A percentile compares a stretch with the other conserved stretches of the same genome.
Conservation (phyloP, 1,140 invertebrate species). For the Drosophila orosa region DNA sequence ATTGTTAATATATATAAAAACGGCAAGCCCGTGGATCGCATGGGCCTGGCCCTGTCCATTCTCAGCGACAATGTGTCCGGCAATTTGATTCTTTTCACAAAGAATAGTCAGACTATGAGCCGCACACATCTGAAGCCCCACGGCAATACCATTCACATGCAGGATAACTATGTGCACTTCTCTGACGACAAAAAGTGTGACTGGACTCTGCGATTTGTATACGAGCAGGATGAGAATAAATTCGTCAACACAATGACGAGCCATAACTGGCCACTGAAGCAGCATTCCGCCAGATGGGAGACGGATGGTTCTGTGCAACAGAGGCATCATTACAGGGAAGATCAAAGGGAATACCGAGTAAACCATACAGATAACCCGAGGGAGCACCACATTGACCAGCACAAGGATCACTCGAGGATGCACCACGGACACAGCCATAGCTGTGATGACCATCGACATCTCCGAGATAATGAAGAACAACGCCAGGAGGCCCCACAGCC, state of each 20-base stretch:
- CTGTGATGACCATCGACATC: neutral
- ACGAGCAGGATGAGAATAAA: slow-evolving; percentile 35
- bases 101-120: slow-evolving; percentile 20
- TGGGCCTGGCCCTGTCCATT: slow-evolving; percentile 66
- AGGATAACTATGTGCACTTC: slow-evolving; percentile 67
- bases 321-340: too few relatives aligned
- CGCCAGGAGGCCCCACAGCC: neutral
- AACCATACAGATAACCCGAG: too few relatives aligned
- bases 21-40: slow-evolving; percentile 38
- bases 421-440: neutral
- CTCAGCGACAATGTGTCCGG: slow-evolving; percentile 4
- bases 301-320: neutral
- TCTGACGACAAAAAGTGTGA: slow-evolving; percentile 56
- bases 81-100: slow-evolving; percentile 70
- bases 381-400: neutral
- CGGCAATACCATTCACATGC: slow-evolving; percentile 15
- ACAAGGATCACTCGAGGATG: neutral
- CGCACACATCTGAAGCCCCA: slow-evolving; percentile 22
- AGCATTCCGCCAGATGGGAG: neutral
- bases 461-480: neutral
- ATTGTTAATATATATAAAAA: slow-evolving; percentile 53
- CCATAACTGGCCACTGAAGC: slow-evolving; percentile 15
- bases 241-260: slow-evolving; percentile 25
- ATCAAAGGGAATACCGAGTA: too few relatives aligned
- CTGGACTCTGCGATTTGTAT: slow-evolving; percentile 70